Percentiles rank a stretch among this genome's conserved stretches.
These are phyloP conservation scores for Brachyistius frenatus DNA, from an alignment of 2,113 vertebrate genomes.

Conservation along the genomic window DNA sequence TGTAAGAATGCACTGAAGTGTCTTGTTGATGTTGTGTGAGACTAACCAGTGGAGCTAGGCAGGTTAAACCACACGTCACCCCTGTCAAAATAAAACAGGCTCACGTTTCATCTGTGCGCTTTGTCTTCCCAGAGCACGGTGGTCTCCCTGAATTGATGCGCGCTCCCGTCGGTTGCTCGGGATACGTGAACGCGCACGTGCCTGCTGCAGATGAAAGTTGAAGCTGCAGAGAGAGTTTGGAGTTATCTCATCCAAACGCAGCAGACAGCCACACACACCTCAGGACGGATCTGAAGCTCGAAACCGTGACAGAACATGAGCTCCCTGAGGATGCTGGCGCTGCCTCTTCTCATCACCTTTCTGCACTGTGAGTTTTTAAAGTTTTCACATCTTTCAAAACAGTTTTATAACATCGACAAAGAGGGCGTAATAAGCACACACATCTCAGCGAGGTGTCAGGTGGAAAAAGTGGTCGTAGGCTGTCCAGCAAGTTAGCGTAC, in stretches of 20 bases:
- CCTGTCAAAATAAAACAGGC: background rate
- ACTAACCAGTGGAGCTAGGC: background rate
- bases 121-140: background rate
- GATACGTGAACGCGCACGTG: background rate
- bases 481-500: too few relatives aligned
- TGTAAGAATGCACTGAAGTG: too few relatives aligned
- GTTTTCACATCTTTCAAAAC: background rate
- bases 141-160: slow-evolving; percentile 15
- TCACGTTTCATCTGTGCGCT: slow-evolving; percentile 2
- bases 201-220: slow-evolving; percentile 39
- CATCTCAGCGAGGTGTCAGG: too few relatives aligned
- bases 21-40: too few relatives aligned
- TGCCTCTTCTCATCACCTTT: slow-evolving; percentile 66
- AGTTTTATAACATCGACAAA: background rate
- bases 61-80: background rate
- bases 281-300: slow-evolving; percentile 1
- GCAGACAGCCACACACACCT: slow-evolving; percentile 6
- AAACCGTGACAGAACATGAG: slow-evolving; percentile 2
- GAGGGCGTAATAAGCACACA: background rate
- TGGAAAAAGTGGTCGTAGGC: too few relatives aligned
- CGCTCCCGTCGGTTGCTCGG: slow-evolving; percentile 40
- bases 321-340: slow-evolving; percentile 44
- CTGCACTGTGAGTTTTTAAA: slow-evolving; percentile 67
- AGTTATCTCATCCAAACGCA: slow-evolving; percentile 14
- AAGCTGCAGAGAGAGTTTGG: slow-evolving; percentile 44